Conservation (phyloP, 1,140 invertebrate genomes). For the Neotoxoptera formosana region DNA sequence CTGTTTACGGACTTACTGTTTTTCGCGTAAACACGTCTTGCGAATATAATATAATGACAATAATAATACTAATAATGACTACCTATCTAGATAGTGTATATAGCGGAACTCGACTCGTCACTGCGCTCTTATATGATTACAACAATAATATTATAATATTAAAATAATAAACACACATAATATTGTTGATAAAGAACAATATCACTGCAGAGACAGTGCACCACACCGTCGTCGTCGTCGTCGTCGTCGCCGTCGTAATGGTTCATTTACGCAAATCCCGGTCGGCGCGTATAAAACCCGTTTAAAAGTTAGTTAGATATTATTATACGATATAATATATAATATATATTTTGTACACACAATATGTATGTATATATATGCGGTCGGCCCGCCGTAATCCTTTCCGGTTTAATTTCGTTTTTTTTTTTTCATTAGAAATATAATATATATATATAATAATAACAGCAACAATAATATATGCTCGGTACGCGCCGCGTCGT, state of each 20-base stretch:
- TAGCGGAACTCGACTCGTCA: not conserved
- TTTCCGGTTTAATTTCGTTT: conserved; percentile 37
- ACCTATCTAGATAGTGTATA: too few relatives aligned
- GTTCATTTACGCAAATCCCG: conserved; percentile 50
- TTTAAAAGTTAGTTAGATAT: conserved; percentile 55
- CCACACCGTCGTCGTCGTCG: too few relatives aligned
- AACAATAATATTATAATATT: not conserved
- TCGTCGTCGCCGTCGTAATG: not conserved
- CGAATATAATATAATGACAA: not conserved
- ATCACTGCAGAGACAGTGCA: not conserved
- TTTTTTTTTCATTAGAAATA: conserved; percentile 17
- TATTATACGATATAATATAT: conserved; percentile 5
- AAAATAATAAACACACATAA: too few relatives aligned
- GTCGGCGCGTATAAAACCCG: not conserved
- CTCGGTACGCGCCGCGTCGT: not conserved
- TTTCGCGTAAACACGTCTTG: not conserved
- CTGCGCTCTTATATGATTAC: not conserved
- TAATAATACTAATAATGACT: not conserved
- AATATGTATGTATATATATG: not conserved
- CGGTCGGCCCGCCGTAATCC: conserved; percentile 28
- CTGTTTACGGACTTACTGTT: not conserved
- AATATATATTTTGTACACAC: not conserved
- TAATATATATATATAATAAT: not conserved
- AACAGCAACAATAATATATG: conserved; percentile 17
- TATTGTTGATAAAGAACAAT: not conserved